phyloP scores from a whole-genome alignment of 2,888 invertebrate genomes.

The Spisula solida region DNA sequence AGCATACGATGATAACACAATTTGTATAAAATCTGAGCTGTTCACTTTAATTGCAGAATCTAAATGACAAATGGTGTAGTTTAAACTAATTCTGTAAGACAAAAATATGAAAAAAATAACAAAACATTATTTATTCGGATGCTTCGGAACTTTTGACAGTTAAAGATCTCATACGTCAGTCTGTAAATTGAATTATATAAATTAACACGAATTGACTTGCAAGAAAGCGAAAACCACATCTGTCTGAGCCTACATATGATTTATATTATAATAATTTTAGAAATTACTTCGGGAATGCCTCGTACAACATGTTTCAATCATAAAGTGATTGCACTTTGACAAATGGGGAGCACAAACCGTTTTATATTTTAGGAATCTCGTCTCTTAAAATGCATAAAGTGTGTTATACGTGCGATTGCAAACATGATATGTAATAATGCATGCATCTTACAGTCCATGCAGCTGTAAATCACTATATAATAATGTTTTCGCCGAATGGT shows the following conservation, averaged over 20 bases:
- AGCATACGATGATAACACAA: too few relatives aligned
- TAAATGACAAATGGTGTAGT: too few relatives aligned
- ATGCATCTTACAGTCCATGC: not conserved
- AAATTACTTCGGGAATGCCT: not conserved
- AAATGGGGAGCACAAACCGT: not conserved
- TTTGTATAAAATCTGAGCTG: too few relatives aligned
- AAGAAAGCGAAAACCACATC: not conserved
- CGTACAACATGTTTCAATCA: conserved; percentile 11
- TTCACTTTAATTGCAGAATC: too few relatives aligned
- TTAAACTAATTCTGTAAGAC: too few relatives aligned
- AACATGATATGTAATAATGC: not conserved
- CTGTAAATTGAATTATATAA: conserved; percentile 12
- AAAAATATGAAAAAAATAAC: too few relatives aligned
- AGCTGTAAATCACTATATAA: conserved; percentile 14
- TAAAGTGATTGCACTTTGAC: not conserved
- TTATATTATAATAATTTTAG: not conserved
- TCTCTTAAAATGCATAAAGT: not conserved
- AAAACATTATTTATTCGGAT: too few relatives aligned
- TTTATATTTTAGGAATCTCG: not conserved
- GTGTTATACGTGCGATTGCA: not conserved
- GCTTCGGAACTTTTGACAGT: not conserved
- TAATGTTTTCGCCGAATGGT: conserved; percentile 23
- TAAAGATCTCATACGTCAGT: not conserved
- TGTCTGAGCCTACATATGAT: conserved; percentile 1
- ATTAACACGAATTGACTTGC: conserved; percentile 1